Conservation (phyloP, 2,113 vertebrate genomes). For the Columbina picui region DNA sequence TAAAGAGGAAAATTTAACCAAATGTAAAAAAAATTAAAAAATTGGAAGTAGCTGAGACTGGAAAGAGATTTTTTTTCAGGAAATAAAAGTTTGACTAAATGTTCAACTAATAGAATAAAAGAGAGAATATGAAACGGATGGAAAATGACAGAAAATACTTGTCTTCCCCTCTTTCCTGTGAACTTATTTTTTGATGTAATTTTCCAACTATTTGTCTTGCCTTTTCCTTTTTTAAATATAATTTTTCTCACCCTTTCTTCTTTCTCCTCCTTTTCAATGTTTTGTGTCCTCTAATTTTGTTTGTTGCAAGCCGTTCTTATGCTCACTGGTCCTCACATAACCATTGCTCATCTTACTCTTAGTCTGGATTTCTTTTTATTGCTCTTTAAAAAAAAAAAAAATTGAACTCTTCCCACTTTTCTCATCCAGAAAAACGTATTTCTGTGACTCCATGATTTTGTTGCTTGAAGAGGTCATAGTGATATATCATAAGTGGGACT, state of each 20-base stretch:
- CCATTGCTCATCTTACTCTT: not conserved
- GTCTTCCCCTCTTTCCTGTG: not conserved
- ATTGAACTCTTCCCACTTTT: not conserved
- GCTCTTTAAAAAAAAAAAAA: not conserved
- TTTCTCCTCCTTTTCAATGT: not conserved
- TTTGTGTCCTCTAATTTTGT: not conserved
- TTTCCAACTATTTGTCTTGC: not conserved
- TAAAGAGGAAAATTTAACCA: not conserved
- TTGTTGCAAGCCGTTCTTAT: not conserved
- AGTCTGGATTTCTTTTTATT: not conserved
- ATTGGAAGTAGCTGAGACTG: not conserved
- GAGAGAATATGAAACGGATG: not conserved
- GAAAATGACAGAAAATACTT: not conserved
- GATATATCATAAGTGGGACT: fast-evolving
- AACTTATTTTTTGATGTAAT: not conserved
- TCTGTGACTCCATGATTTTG: not conserved
- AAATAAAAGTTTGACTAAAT: not conserved
- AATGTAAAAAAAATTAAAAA: not conserved
- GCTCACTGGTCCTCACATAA: not conserved
- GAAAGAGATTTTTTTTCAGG: not conserved
- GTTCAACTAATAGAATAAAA: not conserved
- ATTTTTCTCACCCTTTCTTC: not conserved
- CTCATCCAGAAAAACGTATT: not conserved
- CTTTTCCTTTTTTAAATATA: not conserved
- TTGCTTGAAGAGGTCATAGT: not conserved